Percentiles rank a stretch among this genome's conserved stretches.
Evolutionary conservation across 2,113 vertebrate genomes (phyloP).

Genomic region (Zapornia atra): DNA sequence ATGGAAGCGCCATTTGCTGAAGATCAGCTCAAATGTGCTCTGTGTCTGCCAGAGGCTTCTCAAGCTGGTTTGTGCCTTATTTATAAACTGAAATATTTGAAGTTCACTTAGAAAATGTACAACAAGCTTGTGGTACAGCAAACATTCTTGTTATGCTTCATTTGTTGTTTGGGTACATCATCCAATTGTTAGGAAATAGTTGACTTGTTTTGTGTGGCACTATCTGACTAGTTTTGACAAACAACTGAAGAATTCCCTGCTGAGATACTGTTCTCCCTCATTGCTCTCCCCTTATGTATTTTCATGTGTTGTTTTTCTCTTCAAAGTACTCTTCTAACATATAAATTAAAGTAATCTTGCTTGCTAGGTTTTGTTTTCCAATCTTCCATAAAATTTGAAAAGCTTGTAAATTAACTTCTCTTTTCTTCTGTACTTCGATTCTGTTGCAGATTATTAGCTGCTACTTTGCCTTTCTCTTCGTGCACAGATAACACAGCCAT

Average conservation of each 20-base stretch:
- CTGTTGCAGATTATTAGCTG: slow-evolving; percentile 14
- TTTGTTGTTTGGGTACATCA: background rate
- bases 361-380: slow-evolving; percentile 23
- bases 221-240: slow-evolving; percentile 1
- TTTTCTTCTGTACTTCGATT: background rate
- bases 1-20: background rate
- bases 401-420: slow-evolving; percentile 9
- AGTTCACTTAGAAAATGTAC: background rate
- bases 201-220: background rate
- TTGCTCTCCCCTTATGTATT: slow-evolving; percentile 12
- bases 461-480: background rate
- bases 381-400: slow-evolving; percentile 17
- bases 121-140: background rate
- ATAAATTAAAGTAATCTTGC: slow-evolving; percentile 6
- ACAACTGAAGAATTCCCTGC: background rate
- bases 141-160: background rate
- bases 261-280: background rate
- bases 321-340: background rate
- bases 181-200: background rate
- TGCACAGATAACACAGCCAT: background rate
- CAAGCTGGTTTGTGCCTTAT: background rate
- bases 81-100: background rate
- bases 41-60: background rate
- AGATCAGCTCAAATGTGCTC: background rate
- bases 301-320: slow-evolving; percentile 12